Base-by-base conservation (phyloP, 2,888 invertebrate genomes). In the Drosophila leonis region DNA sequence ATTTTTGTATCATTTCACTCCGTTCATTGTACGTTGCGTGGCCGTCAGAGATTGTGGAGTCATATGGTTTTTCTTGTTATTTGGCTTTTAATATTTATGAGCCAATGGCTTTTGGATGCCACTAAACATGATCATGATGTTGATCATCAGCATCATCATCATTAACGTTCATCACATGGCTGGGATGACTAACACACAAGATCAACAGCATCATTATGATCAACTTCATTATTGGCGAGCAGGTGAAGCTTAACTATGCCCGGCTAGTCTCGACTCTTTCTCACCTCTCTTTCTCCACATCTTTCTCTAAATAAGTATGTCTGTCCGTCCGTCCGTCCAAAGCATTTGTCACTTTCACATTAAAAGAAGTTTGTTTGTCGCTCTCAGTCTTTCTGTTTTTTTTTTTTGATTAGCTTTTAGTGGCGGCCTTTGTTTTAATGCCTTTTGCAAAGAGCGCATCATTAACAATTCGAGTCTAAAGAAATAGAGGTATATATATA, bases 291-390 rank as follows among this genome's bases (percentile, higher is more conserved):
- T 24, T 60, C 41, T 20, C 35, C 27, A 10, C 9, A 27, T 59
- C 46, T 46, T n/a, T 33, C 39, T 44, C 31, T 31, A 29, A 20
- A 35, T 24, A 51, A 42, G 35, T n/a, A 6, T 55, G 31, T 10
- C 42, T 15, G 41, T 41, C 27, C 15, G 39, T 8, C 55, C 12
- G 42, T 29, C 46, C 41, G 31, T 59, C 54, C 39, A 33, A 51
- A 52, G 69, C 65, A 70, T 80, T 80, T 80, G 87, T 88, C 88
- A 88, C 88, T 88, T 88, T 88, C 88, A 88, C 85, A 79, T 87
- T 81, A 82, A 81, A 61, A 69, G 64, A 52, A 63, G 46, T 62
- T 46, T 49, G 52, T 56, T 56, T 61, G 42, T 44, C 57, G 56
- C 69, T 65, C 69, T 60, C 35, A 12, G 57, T 6, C 24, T 56